A percentile compares a stretch with the other conserved stretches of the same genome.
Conservation (phyloP, 2,797 vertebrate species). For the Esox lucius region DNA sequence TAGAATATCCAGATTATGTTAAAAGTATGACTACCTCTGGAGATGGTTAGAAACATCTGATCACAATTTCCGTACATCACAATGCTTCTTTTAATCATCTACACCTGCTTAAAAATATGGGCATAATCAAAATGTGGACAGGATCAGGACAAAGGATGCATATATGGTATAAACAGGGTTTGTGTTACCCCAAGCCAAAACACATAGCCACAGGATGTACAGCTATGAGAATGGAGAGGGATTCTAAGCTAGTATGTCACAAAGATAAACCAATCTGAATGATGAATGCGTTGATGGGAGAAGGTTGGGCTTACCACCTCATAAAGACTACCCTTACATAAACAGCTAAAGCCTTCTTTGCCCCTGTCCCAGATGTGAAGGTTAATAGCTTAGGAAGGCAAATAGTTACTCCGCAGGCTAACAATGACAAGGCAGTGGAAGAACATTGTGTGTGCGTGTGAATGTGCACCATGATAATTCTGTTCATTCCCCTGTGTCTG, state of each 20-base stretch:
- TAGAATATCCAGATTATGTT: too few species aligned
- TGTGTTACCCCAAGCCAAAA: constrained; percentile 46
- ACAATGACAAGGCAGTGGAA: not conserved
- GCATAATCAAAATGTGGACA: too few species aligned
- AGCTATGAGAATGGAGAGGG: constrained; percentile 53
- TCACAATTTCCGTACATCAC: too few species aligned
- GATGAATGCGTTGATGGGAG: constrained; percentile 61
- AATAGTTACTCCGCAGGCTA: not conserved
- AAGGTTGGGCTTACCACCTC: constrained; percentile 52
- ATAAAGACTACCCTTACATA: constrained; percentile 57
- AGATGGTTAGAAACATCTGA: too few species aligned
- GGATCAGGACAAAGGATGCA: too few species aligned
- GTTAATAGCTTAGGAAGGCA: constrained; percentile 25
- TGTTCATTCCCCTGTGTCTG: not conserved
- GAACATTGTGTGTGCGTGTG: constrained; percentile 7
- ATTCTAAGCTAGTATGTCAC: constrained; percentile 36
- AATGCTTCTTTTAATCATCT: too few species aligned
- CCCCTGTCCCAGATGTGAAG: constrained; percentile 48
- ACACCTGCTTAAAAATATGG: too few species aligned
- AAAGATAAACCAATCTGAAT: constrained; percentile 55
- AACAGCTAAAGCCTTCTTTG: constrained; percentile 49
- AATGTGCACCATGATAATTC: not conserved
- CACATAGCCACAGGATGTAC: constrained; percentile 48
- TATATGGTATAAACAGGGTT: too few species aligned
- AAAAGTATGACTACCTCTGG: too few species aligned